phyloP scores from a whole-genome alignment of 2,888 invertebrate species.

The Deilephila elpenor region DNA sequence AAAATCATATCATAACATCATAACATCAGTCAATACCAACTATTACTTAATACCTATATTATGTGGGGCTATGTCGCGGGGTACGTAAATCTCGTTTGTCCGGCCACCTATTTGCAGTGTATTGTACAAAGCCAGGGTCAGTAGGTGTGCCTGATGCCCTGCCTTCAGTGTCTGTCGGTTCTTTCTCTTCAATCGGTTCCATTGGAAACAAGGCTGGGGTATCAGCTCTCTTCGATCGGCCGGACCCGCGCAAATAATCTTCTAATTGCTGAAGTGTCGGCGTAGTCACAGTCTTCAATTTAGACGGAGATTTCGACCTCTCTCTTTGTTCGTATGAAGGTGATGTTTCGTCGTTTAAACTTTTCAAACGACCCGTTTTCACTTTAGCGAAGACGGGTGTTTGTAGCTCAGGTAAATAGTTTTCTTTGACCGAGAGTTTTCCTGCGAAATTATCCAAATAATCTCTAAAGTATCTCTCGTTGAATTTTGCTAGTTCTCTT shows the following conservation, averaged over 20 bases:
- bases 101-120: conserved; percentile 89
- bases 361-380: conserved; percentile 68
- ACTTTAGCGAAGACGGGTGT: conserved; percentile 80
- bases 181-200: conserved; percentile 80
- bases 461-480: conserved; percentile 74
- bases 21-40: conserved; percentile 42
- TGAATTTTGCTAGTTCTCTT: conserved; percentile 75
- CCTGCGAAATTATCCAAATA: conserved; percentile 72
- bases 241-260: conserved; percentile 74
- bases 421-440: conserved; percentile 69
- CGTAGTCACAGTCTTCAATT: conserved; percentile 69
- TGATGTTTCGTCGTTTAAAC: conserved; percentile 71
- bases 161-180: conserved; percentile 66
- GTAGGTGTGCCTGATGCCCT: conserved; percentile 87
- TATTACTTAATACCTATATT: conserved; percentile 28
- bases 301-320: conserved; percentile 68
- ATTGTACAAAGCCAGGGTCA: conserved; percentile 90
- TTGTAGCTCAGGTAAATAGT: conserved; percentile 78
- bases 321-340: conserved; percentile 67
- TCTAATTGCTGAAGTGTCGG: conserved; percentile 81
- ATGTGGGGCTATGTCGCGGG: conserved; percentile 83
- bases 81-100: conserved; percentile 82
- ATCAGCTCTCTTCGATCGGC: conserved; percentile 65
- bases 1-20: no score
- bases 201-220: conserved; percentile 81